Evolutionary conservation across 2,888 invertebrate species (phyloP), one percentile per base, ranked within the genome.

Genomic region (Sarcophaga rosellei): DNA sequence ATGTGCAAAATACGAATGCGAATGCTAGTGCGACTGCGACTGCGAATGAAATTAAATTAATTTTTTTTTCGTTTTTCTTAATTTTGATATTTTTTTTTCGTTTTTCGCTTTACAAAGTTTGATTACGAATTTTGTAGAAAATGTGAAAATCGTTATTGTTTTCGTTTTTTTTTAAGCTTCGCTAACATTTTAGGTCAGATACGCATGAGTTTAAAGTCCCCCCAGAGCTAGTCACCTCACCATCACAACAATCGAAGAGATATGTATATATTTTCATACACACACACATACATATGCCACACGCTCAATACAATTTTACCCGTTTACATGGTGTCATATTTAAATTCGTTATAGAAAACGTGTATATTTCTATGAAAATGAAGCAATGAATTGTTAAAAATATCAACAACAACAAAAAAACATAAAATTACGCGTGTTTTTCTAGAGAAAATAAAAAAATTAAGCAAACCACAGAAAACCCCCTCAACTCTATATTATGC

Each of bases 131-230:
- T 68, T 66, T 68, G 17, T 57, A 73, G 20, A 78, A 82, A 87
- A 82, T 82, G 73, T 81, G 78, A 87, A 86, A 88, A 86, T 86
- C 75, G 85, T 86, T 83, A 83, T 86, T 35, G 35, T 35, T 10
- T 35, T 35, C 6, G 6, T 35, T 35, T 35, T 35, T 35, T 86
- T 88, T 88, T 88, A 85, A 86, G 87, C 85, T 87, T 88, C 79
- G 81, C 77, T 87, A 78, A 73, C 85, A 85, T 88, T 88, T 88
- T 87, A 80, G 88, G 88, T 88, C 88, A 88, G 81, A 59, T 79
- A 85, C 72, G 35, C 35, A 47, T 76, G 79, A 80, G 75, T 76
- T 75, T 70, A 75, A 80, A 82, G 17, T 35, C 35, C 35, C 35
- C 10, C 10, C 35, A 35, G 35, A 35, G 35, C 35, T 35, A 35